Evolutionary conservation across 2,797 vertebrate species (phyloP).

Genomic region (Lacerta bilineata): DNA sequence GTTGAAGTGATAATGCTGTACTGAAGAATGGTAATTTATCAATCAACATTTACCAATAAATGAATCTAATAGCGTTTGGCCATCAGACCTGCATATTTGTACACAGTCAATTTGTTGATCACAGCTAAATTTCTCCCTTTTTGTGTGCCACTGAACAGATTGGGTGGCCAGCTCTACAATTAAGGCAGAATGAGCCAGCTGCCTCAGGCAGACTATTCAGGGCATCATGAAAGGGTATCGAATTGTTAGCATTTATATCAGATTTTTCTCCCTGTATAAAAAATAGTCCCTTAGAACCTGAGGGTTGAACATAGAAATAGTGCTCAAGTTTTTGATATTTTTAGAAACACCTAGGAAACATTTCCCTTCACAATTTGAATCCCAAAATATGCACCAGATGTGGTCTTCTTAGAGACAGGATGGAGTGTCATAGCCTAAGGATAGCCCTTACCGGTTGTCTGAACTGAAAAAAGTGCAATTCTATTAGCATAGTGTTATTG

Average conservation of each 20-base stretch:
- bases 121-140: not conserved
- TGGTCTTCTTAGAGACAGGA: not conserved
- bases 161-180: not conserved
- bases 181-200: not conserved
- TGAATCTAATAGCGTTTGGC: not conserved
- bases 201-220: not conserved
- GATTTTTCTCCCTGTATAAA: not conserved
- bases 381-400: conserved; percentile 1
- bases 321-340: not conserved
- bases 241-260: not conserved
- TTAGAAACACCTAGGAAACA: not conserved
- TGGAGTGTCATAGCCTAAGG: not conserved
- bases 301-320: not conserved
- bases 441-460: conserved; percentile 7
- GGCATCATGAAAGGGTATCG: not conserved
- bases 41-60: not conserved
- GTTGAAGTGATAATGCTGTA: not conserved
- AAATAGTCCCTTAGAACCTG: not conserved
- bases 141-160: not conserved
- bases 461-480: not conserved
- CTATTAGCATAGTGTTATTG: not conserved
- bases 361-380: not conserved
- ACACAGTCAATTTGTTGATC: not conserved
- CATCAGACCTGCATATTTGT: not conserved
- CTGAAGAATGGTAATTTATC: not conserved